Evolutionary conservation across 2,113 vertebrate species (phyloP), one percentile per base, ranked within the genome.

Genomic region (Pimephales promelas): DNA sequence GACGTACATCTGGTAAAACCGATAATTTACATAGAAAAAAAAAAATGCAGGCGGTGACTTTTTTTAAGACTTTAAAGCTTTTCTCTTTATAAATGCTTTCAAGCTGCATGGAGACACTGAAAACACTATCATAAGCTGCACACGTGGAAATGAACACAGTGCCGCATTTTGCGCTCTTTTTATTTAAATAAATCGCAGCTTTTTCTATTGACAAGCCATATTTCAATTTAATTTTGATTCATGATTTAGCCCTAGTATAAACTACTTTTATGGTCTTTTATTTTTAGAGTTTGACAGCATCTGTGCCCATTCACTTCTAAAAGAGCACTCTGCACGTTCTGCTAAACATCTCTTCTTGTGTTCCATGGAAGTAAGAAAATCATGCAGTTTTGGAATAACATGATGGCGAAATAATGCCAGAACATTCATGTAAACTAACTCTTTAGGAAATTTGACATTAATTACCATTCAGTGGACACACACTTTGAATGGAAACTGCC

Each of bases 401-500:
- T 36, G 31, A 66, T 18, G 31, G 18, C 20, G 31, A 66, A 66
- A 66, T 71, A 14, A n/a, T 8, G 2, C 22, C 36, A 45, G 6
- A 26, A 24, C 36, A 24, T 72, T 47, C n/a, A 71, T 24, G 22
- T 45, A 10, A 71, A 72, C 40, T 26, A 2, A 26, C 14, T 70
- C 70, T 43, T 43, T 3, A 71, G 43, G 66, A 45, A 24, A n/a
- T 14, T 13, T 10, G 66, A 70, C 45, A 66, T n/a, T 56, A 54
- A 36, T 54, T 31, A 59, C 61, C 57, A 59, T 57, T 70, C 36
- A 79, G 31, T 68, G 24, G 3, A 57, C 49, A 64, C 40, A 56
- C 49, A 84, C 49, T 64, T 70, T 10, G 11, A 70, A 40, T n/a
- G 26, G 16, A 71, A 81, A 18, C 66, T 54, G 52, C 52, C 18